These are phyloP conservation scores for Dasysyrphus albostriatus DNA, from an alignment of 2,888 invertebrate species.

Conservation along the genomic window DNA sequence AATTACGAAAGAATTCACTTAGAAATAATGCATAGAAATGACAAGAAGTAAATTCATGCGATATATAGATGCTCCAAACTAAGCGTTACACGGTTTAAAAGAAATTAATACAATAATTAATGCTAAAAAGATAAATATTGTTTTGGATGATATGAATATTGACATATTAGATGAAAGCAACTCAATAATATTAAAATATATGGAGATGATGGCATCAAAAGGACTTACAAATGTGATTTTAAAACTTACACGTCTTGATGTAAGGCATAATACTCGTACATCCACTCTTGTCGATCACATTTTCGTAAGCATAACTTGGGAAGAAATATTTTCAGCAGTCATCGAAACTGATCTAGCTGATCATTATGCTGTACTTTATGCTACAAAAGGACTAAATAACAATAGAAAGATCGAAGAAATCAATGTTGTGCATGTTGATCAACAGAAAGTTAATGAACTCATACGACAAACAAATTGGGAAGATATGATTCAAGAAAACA, in stretches of 20 bases:
- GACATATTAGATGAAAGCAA: constrained; percentile 4
- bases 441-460: no score
- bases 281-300: no score
- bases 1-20: constrained; percentile 47
- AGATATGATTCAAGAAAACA: not conserved
- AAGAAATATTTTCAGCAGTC: no score
- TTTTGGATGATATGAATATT: constrained; percentile 36
- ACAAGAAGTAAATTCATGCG: constrained; percentile 38
- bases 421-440: no score
- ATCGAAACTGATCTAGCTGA: no score
- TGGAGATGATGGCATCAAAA: not conserved
- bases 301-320: no score
- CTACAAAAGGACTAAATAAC: no score
- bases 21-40: constrained; percentile 22
- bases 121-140: constrained; percentile 16
- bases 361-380: no score
- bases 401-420: no score
- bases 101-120: constrained; percentile 28
- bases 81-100: constrained; percentile 16
- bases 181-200: constrained; percentile 26
- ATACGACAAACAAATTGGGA: constrained; percentile 26
- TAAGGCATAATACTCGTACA: not conserved
- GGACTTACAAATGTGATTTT: constrained; percentile 10
- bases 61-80: constrained; percentile 25
- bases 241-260: constrained; percentile 4